Evolutionary conservation across 2,797 vertebrate species (phyloP).

Genomic region (Todus mexicanus): DNA sequence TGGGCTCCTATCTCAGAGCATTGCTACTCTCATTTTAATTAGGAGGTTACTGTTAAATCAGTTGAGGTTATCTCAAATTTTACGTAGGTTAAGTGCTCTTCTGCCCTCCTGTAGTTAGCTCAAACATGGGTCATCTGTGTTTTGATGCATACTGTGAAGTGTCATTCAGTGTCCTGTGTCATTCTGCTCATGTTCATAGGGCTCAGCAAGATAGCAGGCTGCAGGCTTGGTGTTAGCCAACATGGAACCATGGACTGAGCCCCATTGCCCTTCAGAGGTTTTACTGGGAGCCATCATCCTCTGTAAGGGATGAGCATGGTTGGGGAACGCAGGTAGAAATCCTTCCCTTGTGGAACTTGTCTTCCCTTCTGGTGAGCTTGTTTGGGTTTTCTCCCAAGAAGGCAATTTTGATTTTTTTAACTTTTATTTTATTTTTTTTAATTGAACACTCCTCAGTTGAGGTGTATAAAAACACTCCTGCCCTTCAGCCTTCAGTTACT

Average conservation of each 20-base stretch:
- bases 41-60: neutral
- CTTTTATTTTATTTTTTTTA: neutral
- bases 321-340: neutral
- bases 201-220: neutral
- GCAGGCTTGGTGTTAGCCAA: neutral
- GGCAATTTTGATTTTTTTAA: neutral
- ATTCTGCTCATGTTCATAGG: neutral
- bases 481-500: neutral
- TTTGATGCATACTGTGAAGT: neutral
- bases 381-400: neutral
- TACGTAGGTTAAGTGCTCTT: neutral
- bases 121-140: neutral
- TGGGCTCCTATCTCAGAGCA: neutral
- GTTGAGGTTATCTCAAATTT: neutral
- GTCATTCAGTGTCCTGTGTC: neutral
- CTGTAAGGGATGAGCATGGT: neutral
- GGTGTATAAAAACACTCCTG: accelerated
- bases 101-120: neutral
- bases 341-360: too few relatives aligned
- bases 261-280: neutral
- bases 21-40: neutral
- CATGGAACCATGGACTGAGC: neutral
- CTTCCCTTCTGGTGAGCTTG: neutral
- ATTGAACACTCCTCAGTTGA: neutral
- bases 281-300: neutral